phyloP scores from a whole-genome alignment of 2,113 vertebrate genomes.

The Anser cygnoides region DNA sequence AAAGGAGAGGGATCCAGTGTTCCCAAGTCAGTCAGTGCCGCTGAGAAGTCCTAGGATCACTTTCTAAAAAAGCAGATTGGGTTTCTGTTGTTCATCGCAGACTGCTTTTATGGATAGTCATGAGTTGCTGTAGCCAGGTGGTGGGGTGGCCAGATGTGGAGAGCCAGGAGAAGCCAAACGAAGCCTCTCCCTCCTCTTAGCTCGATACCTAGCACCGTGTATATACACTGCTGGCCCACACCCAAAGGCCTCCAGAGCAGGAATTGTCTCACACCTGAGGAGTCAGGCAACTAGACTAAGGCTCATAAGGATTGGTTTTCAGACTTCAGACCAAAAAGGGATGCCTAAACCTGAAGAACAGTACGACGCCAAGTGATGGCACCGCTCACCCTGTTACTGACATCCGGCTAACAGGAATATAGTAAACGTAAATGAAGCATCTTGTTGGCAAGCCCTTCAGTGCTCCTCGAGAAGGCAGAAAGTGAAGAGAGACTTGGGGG shows the following conservation, averaged over 20 bases:
- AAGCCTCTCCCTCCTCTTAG: background rate
- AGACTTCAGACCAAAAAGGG: slow-evolving; percentile 41
- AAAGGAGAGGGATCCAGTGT: slow-evolving; percentile 27
- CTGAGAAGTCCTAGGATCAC: slow-evolving; percentile 40
- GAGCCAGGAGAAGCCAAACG: slow-evolving; percentile 1
- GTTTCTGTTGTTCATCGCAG: background rate
- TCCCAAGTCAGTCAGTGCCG: slow-evolving; percentile 27
- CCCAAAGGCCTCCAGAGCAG: slow-evolving; percentile 58
- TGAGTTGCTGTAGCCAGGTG: background rate
- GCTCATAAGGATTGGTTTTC: slow-evolving; percentile 42
- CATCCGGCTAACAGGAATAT: background rate
- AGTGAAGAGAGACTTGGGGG: slow-evolving; percentile 27
- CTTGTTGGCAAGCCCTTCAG: slow-evolving; percentile 30
- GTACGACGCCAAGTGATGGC: background rate
- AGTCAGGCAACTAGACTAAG: slow-evolving; percentile 63
- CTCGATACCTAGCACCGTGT: slow-evolving; percentile 54
- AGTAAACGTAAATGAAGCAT: slow-evolving; percentile 23
- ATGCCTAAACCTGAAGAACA: slow-evolving; percentile 38
- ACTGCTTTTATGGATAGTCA: slow-evolving; percentile 6
- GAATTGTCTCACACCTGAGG: slow-evolving; percentile 54
- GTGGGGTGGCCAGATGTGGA: slow-evolving; percentile 35
- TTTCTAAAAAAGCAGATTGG: background rate
- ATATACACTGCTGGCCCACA: slow-evolving; percentile 41
- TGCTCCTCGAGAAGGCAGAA: slow-evolving; percentile 59
- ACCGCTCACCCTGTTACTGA: slow-evolving; percentile 22